Base-by-base conservation (phyloP, 2,888 invertebrate genomes). In the Oegoconia quadripuncta region DNA sequence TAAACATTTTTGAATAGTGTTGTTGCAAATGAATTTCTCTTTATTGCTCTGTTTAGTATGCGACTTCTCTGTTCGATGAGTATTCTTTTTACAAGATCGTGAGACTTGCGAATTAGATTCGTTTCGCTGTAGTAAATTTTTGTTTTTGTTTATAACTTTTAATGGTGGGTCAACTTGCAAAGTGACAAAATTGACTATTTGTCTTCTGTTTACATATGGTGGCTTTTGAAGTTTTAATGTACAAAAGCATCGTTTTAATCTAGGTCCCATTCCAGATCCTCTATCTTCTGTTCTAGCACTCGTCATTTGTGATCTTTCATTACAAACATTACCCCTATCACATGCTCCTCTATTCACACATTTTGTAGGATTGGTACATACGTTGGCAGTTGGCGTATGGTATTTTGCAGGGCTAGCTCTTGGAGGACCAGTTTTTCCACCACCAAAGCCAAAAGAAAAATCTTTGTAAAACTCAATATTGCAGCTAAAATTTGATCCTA, bases 211-310 rank as follows among this genome's bases (percentile, higher is more conserved):
- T 3, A 9, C 22, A 9, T 3, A 22, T 22, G 13, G 27, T 8
- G 13, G 5, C 3, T 46, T 37, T 17, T 37, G 42, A 14, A 55
- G 46, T 32, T 46, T 46, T 34, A 60, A 42, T 4, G 55, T 60
- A 42, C 59, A 60, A 39, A 61, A 55, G 27, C 60, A 64, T 37
- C 54, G 55, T 49, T 59, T 53, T 13, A 60, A 27, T 25, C 51
- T 48, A 16, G 52, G 45, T 17, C 46, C 44, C 42, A 52, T 46
- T 20, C 39, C 45, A n/a, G 51, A 42, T 18, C 46, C 46, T 42
- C 15, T 45, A 6, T 39, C 36, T 34, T 27, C 13, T 13, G 13
- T 27, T 8, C 8, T 13, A 13, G 14, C 12, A n/a, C 13, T 7
- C 6, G 13, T 5, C 13, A 27, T 27, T 12, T 27, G 27, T 13